Conservation (phyloP, 2,888 invertebrate genomes). For the Epirrita christyi region DNA sequence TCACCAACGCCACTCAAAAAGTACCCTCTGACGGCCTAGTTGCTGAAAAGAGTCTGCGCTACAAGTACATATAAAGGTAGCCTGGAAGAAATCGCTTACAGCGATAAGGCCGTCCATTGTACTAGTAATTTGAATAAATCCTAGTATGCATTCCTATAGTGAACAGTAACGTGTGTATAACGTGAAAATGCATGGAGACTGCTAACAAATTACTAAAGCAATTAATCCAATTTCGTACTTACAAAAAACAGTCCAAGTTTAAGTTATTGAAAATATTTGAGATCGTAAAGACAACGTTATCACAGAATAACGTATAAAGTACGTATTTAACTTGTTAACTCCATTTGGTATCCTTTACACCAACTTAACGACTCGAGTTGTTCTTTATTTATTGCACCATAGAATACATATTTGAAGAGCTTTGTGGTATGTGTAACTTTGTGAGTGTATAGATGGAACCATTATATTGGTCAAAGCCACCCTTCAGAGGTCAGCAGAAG, state of each 20-base stretch:
- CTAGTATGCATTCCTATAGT: too few species aligned
- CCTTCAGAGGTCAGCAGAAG: slow-evolving; percentile 51
- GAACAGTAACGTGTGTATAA: too few species aligned
- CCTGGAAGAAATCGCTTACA: too few species aligned
- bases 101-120: too few species aligned
- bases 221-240: background rate
- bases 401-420: background rate
- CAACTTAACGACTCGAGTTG: background rate
- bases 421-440: slow-evolving; percentile 7
- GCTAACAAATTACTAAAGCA: background rate
- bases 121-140: too few species aligned
- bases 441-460: slow-evolving; percentile 13
- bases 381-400: background rate
- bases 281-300: slow-evolving; percentile 21
- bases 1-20: too few species aligned
- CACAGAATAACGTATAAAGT: too few species aligned
- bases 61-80: too few species aligned
- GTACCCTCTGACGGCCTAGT: too few species aligned
- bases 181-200: background rate
- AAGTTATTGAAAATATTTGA: slow-evolving; percentile 29
- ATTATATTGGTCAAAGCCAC: slow-evolving; percentile 42
- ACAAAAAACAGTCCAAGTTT: slow-evolving; percentile 18
- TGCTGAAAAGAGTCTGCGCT: too few species aligned
- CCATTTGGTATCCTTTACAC: slow-evolving; percentile 3
- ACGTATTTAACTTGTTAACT: slow-evolving; percentile 24